Evolutionary conservation across 2,113 vertebrate genomes (phyloP), one percentile per base, ranked within the genome.

Genomic region (Empidonax alnorum): DNA sequence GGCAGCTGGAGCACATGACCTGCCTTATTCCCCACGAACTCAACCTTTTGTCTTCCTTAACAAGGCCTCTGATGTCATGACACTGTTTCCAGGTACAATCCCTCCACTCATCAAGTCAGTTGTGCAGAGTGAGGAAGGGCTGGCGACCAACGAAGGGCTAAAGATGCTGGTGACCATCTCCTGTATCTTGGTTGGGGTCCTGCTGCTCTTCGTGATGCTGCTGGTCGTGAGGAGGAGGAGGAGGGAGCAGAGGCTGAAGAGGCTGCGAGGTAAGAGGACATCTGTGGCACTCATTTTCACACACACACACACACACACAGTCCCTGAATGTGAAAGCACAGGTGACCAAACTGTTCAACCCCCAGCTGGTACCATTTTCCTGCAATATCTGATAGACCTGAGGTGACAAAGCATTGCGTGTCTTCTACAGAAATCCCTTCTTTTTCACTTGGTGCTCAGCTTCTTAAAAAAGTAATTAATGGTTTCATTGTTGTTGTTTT

Each of bases 91-190:
- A 99, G 99, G 99, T 97, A 99, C 99, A 71, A 99, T 99, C 95
- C 99, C 99, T 75, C 99, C 99, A 49, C 98, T 99, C 97, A 98
- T 99, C 95, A 99, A 99, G 85, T 99, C 98, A 12, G 99, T 99
- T 61, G 99, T 99, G 84, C 98, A 99, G 82, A 99, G 98, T 30
- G 98, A 99, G 65, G 99, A 98, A 94, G 99, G 99, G 92, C 98
- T 99, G 98, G 98, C 98, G 5, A 99, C 98, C 98, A 99, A 99
- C 12, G 98, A 99, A 71, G 99, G 99, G 30, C 98, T 99, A 67
- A 99, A 99, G 98, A 99, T 99, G 99, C 98, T 99, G 98, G 99
- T 99, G 97, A 99, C 99, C 94, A 98, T 99, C 96, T 99, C 99
- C 91, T 99, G 99, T 58, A 98, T 99, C 96, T 96, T 99, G 92